A percentile compares a stretch with the other conserved stretches of the same genome.
Conservation (phyloP, 2,113 vertebrate species). For the Origma solitaria region DNA sequence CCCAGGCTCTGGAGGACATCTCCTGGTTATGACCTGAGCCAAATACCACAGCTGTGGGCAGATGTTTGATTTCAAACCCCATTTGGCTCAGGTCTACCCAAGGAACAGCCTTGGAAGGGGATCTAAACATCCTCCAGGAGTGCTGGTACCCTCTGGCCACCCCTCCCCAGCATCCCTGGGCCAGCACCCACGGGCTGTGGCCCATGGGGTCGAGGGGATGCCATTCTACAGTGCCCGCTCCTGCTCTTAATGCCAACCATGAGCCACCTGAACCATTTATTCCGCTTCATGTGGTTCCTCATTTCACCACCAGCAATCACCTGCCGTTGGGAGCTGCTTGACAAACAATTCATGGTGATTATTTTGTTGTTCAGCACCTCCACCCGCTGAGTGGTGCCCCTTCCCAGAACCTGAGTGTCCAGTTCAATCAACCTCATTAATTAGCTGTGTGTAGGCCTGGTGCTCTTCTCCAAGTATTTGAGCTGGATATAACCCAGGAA, state of each 20-base stretch:
- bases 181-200: background rate
- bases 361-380: background rate
- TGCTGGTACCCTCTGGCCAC: background rate
- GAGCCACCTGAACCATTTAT: background rate
- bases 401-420: background rate
- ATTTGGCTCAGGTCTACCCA: background rate
- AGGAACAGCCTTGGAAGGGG: background rate
- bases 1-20: background rate
- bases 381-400: background rate
- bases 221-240: background rate
- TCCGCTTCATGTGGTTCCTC: background rate
- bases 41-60: background rate
- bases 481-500: background rate
- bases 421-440: background rate
- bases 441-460: background rate
- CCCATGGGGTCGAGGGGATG: background rate
- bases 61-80: background rate
- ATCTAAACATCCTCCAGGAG: background rate
- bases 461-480: background rate
- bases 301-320: background rate
- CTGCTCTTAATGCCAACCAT: background rate
- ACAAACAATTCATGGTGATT: background rate
- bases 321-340: accelerated
- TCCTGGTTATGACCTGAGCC: background rate
- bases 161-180: background rate